A percentile compares a stretch with the other conserved stretches of the same genome.
Conservation (phyloP, 2,113 vertebrate species). For the Neodon shergylaensis region DNA sequence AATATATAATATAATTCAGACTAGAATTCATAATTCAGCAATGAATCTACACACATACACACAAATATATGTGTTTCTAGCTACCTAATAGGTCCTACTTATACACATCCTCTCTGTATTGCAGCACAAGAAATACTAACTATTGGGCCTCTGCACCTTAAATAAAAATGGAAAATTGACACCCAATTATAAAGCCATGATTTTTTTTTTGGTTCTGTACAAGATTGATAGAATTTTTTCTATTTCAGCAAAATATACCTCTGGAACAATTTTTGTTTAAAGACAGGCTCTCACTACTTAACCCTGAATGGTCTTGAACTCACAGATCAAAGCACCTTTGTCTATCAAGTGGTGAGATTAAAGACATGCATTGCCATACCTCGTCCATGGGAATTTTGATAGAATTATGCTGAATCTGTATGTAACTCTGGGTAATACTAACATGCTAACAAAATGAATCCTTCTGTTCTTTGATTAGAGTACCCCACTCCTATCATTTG, state of each 20-base stretch:
- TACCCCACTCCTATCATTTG: neutral
- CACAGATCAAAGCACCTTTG: too few species aligned
- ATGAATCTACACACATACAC: too few species aligned
- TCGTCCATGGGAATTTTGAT: neutral
- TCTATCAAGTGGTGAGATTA: neutral
- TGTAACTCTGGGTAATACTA: neutral
- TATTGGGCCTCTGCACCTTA: too few species aligned
- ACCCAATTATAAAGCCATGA: neutral
- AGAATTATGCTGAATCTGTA: neutral
- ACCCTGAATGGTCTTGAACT: neutral
- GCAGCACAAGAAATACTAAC: too few species aligned
- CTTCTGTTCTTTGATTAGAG: neutral
- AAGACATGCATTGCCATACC: neutral
- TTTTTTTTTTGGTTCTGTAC: neutral
- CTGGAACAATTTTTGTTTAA: neutral
- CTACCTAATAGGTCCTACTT: too few species aligned
- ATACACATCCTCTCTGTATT: too few species aligned
- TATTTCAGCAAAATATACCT: neutral
- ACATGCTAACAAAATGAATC: neutral
- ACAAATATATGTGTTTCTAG: too few species aligned
- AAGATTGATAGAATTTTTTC: neutral
- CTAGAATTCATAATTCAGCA: too few species aligned
- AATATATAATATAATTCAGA: too few species aligned
- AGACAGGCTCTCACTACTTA: neutral
- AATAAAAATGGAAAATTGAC: too few species aligned